phyloP scores from a whole-genome alignment of 2,888 invertebrate genomes.

The Drosophila siamana region DNA sequence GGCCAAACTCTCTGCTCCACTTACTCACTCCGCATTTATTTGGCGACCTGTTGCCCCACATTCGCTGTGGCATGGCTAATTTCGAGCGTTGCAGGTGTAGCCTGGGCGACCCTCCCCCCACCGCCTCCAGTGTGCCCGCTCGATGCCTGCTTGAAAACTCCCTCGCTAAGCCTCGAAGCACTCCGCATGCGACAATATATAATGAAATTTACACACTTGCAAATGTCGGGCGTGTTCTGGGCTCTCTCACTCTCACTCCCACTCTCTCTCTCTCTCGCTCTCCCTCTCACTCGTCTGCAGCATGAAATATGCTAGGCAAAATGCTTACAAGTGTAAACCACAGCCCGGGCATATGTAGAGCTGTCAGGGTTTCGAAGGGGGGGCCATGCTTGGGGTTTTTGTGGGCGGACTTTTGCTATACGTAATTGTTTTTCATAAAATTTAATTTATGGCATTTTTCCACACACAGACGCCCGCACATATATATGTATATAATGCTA shows the following conservation, averaged over 20 bases:
- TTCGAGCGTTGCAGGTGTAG: conserved; percentile 62
- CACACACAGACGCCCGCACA: conserved; percentile 36
- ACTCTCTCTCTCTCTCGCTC: background rate
- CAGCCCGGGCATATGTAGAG: conserved; percentile 71
- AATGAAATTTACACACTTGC: conserved; percentile 78
- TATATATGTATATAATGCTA: background rate
- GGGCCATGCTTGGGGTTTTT: conserved; percentile 13
- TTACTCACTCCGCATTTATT: conserved; percentile 13
- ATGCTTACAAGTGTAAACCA: conserved; percentile 81
- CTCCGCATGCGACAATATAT: conserved; percentile 49
- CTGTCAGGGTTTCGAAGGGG: conserved; percentile 47
- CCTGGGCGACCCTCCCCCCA: background rate
- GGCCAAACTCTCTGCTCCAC: conserved; percentile 7
- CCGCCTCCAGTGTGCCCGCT: background rate
- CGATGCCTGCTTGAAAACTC: background rate
- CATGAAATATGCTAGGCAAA: conserved; percentile 75
- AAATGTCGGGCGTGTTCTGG: conserved; percentile 58
- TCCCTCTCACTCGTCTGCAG: background rate
- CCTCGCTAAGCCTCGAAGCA: conserved; percentile 3
- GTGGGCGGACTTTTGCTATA: conserved; percentile 53
- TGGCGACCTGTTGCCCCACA: conserved; percentile 75
- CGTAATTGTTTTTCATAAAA: conserved; percentile 81
- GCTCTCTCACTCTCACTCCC: background rate
- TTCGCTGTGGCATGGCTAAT: conserved; percentile 55
- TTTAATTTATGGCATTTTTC: conserved; percentile 79